These are phyloP conservation scores for Pelmatolapia mariae DNA, from an alignment of 2,113 vertebrate genomes.

Conservation along the genomic window DNA sequence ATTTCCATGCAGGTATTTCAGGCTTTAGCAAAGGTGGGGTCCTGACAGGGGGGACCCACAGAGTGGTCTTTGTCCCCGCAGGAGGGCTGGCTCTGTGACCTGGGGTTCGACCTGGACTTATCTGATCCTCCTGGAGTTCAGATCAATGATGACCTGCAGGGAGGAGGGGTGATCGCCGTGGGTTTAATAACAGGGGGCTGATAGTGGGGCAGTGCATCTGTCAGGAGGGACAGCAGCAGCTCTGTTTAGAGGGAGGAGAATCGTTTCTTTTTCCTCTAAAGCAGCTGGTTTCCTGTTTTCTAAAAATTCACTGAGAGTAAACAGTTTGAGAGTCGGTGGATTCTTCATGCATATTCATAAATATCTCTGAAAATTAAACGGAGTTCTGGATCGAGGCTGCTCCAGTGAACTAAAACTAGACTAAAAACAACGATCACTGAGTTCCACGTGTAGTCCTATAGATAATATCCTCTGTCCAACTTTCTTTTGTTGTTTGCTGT, in stretches of 20 bases:
- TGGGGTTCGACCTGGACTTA: slow-evolving; percentile 10
- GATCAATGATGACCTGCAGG: slow-evolving; percentile 1
- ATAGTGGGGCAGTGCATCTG: slow-evolving; percentile 7
- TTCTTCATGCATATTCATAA: not conserved
- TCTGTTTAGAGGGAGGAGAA: not conserved
- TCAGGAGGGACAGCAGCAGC: not conserved
- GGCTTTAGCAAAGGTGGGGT: not conserved
- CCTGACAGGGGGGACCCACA: slow-evolving; percentile 5
- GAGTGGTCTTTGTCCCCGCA: slow-evolving; percentile 36
- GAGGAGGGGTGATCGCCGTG: not conserved
- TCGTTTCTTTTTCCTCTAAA: not conserved
- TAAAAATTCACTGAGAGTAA: not conserved
- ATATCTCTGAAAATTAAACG: not conserved
- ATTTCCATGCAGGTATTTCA: slow-evolving; percentile 13
- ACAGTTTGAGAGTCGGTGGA: accelerated
- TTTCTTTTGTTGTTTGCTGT: accelerated
- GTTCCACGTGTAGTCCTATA: not conserved
- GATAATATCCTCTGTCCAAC: too few species aligned
- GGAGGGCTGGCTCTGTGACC: slow-evolving; percentile 15
- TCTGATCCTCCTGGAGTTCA: slow-evolving; percentile 4
- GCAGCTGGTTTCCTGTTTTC: too few species aligned
- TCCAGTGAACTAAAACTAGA: not conserved
- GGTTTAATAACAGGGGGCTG: not conserved
- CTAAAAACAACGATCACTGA: accelerated
- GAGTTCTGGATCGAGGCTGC: not conserved